These are phyloP conservation scores for Tadarida brasiliensis DNA, from an alignment of 2,797 vertebrate genomes.

Conservation along the genomic window DNA sequence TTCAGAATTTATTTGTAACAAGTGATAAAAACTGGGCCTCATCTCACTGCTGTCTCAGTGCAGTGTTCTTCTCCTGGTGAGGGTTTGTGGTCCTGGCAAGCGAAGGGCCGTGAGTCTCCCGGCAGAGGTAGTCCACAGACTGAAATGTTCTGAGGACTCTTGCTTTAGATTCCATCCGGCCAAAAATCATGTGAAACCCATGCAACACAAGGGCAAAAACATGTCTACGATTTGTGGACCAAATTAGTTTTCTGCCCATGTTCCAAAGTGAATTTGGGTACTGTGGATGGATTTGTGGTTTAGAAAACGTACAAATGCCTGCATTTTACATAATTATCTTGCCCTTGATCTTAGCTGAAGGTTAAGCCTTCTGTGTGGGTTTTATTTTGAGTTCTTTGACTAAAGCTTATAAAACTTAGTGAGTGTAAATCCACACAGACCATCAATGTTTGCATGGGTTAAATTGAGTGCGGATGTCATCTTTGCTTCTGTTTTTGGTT, in stretches of 20 bases:
- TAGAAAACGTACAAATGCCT: not conserved
- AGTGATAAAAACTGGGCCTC: not conserved
- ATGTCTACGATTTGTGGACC: not conserved
- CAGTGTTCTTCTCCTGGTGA: no score
- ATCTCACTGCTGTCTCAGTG: not conserved
- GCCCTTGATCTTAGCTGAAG: not conserved
- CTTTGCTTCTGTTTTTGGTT: slow-evolving; percentile 36
- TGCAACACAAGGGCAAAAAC: not conserved
- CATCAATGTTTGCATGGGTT: not conserved
- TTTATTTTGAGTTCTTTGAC: slow-evolving; percentile 37
- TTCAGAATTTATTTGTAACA: slow-evolving; percentile 27
- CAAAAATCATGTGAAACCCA: not conserved
- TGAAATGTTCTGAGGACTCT: not conserved
- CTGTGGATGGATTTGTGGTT: not conserved
- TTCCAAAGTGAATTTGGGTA: not conserved
- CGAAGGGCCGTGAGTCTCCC: not conserved
- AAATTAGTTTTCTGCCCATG: not conserved
- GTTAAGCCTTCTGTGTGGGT: not conserved
- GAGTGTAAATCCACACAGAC: not conserved
- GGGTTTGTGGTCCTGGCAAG: not conserved
- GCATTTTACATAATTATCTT: not conserved
- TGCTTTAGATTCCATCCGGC: not conserved
- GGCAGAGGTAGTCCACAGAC: not conserved
- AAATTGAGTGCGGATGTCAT: not conserved
- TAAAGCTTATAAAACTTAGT: not conserved